Evolutionary conservation across 2,888 invertebrate genomes (phyloP).

Genomic region (Conops quadrifasciatus): DNA sequence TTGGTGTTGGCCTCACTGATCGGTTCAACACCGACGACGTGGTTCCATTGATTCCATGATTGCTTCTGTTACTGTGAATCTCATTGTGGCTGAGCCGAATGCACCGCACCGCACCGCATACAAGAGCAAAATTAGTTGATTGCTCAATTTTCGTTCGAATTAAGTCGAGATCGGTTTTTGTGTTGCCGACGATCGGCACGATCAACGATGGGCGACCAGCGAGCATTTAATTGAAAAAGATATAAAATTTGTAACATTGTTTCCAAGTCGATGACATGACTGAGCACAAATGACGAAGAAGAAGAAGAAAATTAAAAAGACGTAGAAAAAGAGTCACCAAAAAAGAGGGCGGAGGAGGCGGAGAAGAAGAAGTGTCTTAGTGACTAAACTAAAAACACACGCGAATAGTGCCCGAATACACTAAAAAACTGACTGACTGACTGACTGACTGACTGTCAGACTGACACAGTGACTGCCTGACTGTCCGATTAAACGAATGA

Average conservation of each 20-base stretch:
- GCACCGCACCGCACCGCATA: too few species aligned
- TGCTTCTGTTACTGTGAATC: not conserved
- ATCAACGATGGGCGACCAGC: slow-evolving; percentile 12
- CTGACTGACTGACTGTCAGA: too few species aligned
- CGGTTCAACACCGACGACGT: too few species aligned
- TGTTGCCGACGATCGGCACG: slow-evolving; percentile 12
- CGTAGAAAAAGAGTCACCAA: not conserved
- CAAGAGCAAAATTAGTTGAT: slow-evolving; percentile 26
- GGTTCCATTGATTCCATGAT: not conserved
- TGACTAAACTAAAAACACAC: too few species aligned
- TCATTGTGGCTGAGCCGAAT: too few species aligned
- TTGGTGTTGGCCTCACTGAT: too few species aligned
- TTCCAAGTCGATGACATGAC: slow-evolving; percentile 33
- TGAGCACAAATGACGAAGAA: not conserved
- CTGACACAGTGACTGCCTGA: too few species aligned
- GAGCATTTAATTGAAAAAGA: slow-evolving; percentile 40
- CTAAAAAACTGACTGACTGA: too few species aligned
- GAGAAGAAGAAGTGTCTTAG: too few species aligned
- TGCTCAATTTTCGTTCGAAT: slow-evolving; percentile 30
- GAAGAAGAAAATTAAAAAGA: not conserved
- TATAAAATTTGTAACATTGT: slow-evolving; percentile 48
- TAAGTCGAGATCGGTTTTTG: slow-evolving; percentile 31
- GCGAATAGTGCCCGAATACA: too few species aligned
- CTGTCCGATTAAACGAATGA: too few species aligned
- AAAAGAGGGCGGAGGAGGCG: too few species aligned